These are phyloP conservation scores for Taeniopygia guttata DNA, from an alignment of 2,797 vertebrate genomes.

Conservation along the genomic window DNA sequence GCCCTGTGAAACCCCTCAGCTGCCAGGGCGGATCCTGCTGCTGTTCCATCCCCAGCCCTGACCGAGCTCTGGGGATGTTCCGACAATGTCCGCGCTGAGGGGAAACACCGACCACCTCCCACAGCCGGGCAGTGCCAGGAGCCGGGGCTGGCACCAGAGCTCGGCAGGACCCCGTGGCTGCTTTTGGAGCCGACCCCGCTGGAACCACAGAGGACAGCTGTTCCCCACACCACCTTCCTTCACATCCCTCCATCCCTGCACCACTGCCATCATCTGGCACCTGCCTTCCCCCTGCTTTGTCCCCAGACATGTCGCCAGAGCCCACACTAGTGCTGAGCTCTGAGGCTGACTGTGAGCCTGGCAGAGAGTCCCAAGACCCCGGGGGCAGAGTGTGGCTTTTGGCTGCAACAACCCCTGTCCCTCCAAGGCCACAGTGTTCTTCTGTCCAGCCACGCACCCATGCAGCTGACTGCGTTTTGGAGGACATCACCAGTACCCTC, in stretches of 20 bases:
- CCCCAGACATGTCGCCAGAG: not conserved
- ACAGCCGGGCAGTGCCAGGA: rapidly evolving
- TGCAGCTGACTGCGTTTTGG: not conserved
- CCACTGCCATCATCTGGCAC: not conserved
- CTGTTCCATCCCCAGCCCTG: rapidly evolving
- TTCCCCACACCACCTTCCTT: not conserved
- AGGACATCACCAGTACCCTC: not conserved
- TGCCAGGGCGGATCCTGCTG: not conserved
- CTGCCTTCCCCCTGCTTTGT: not conserved
- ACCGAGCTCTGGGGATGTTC: rapidly evolving
- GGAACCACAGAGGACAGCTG: not conserved
- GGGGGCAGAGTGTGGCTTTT: not conserved
- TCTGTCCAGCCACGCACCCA: not conserved
- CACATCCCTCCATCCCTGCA: rapidly evolving
- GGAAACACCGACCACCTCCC: not conserved
- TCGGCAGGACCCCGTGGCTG: not conserved
- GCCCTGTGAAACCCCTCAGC: not conserved
- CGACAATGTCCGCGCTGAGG: rapidly evolving
- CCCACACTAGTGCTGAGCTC: not conserved
- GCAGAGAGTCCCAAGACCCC: not conserved
- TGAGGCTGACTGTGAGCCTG: not conserved
- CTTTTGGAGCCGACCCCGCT: not conserved
- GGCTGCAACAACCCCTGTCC: not conserved
- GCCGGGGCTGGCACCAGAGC: not conserved
- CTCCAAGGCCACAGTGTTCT: not conserved